Evolutionary conservation across 2,113 vertebrate species (phyloP), one percentile per base, ranked within the genome.

Genomic region (Phodopus roborovskii): DNA sequence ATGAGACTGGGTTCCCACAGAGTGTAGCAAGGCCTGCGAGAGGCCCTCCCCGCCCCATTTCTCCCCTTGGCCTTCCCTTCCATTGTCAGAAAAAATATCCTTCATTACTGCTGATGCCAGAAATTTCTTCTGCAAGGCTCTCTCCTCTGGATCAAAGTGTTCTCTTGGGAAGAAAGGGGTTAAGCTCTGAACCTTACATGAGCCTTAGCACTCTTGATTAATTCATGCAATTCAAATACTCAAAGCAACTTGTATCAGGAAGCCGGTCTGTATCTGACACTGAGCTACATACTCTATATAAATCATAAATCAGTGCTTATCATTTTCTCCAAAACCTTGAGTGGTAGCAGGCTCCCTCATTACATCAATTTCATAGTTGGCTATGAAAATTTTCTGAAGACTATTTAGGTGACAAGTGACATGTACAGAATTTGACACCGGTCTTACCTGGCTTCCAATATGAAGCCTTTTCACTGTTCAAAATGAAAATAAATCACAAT

Each of bases 291-390:
- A 53, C 30, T 92, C 83, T 56, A 5, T 96, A 13, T n/a, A 96
- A 89, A 88, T 95, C 66, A 13, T n/a, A 96, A 89, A 88, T 95
- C 66, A 77, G 70, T 36, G 48, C 36, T 39, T 71, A 82, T 50
- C 28, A 71, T 86, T 95, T 91, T 92, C 66, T 96, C 73, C 53
- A 82, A 97, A 97, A 79, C 15, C 56, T 86, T 66, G 20, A 91
- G 7, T 83, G 81, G 62, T 70, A 78, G 62, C 79, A 81, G 79
- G 33, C 74, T 94, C 13, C 81, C 73, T 96, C 73, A 73, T 94
- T 82, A 92, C 6, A 73, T 91, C 81, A 91, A 33, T 95, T 95
- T 82, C 48, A 86, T 71, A 89, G 77, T 20, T 91, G 95, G 71
- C 82, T 77, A 68, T 17, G 90, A 66, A 90, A 42, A 7, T n/a